Evolutionary conservation across 2,888 invertebrate genomes (phyloP).

Genomic region (Drosophila incognita): DNA sequence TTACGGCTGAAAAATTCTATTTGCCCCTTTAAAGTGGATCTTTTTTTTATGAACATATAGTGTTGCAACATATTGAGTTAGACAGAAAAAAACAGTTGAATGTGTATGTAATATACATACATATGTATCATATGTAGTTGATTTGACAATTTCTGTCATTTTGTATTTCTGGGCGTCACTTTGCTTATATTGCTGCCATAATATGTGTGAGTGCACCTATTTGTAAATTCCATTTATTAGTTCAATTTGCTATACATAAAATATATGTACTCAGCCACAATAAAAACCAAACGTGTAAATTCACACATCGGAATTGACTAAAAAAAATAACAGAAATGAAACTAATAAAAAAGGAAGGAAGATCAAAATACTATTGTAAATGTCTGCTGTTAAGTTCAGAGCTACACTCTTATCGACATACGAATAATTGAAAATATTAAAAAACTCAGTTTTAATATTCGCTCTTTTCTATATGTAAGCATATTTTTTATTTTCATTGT

Average conservation of each 20-base stretch:
- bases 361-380: background rate
- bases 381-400: background rate
- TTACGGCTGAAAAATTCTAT: conserved; percentile 3
- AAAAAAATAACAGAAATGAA: conserved; percentile 7
- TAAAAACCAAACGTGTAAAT: conserved; percentile 64
- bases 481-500: conserved; percentile 7
- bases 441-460: conserved; percentile 35
- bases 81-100: background rate
- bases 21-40: background rate
- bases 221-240: conserved; percentile 73
- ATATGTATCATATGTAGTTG: conserved; percentile 10
- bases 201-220: conserved; percentile 32
- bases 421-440: conserved; percentile 36
- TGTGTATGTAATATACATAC: conserved; percentile 10
- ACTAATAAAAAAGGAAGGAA: conserved; percentile 1
- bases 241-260: conserved; percentile 63
- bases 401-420: conserved; percentile 34
- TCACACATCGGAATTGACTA: conserved; percentile 17
- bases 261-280: conserved; percentile 52
- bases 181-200: conserved; percentile 19
- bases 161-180: conserved; percentile 25
- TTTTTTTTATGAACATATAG: conserved; percentile 26
- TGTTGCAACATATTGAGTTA: conserved; percentile 5
- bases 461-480: background rate
- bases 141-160: conserved; percentile 18